These are phyloP conservation scores for Formica selysi DNA, from an alignment of 1,140 invertebrate genomes.

Conservation along the genomic window DNA sequence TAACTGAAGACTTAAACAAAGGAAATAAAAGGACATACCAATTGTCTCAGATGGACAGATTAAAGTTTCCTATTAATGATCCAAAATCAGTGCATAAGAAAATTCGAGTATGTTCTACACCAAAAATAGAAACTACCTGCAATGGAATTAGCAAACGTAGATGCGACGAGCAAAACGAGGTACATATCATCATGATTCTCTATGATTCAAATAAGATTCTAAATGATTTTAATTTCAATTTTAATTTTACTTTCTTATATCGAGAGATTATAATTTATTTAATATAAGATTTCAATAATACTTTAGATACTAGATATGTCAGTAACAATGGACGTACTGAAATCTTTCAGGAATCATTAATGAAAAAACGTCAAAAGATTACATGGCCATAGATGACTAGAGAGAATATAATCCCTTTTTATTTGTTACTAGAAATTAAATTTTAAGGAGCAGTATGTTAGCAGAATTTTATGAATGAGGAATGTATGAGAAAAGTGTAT, in stretches of 20 bases:
- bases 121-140: conserved; percentile 25
- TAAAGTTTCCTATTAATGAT: conserved; percentile 54
- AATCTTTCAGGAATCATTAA: conserved; percentile 55
- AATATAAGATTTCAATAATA: not conserved
- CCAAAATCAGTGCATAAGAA: conserved; percentile 59
- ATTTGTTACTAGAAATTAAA: conserved; percentile 37
- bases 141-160: conserved; percentile 64
- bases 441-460: conserved; percentile 8
- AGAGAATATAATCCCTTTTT: conserved; percentile 3
- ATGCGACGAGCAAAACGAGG: conserved; percentile 65
- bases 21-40: conserved; percentile 24
- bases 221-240: not conserved
- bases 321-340: not conserved
- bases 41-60: conserved; percentile 10
- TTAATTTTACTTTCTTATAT: no score
- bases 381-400: conserved; percentile 76
- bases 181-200: conserved; percentile 57
- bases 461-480: not conserved
- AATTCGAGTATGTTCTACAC: conserved; percentile 59
- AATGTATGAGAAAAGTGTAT: not conserved
- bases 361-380: conserved; percentile 78
- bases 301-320: no score
- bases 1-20: conserved; percentile 1
- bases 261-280: not conserved
- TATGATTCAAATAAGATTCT: conserved; percentile 38